Base-by-base conservation (phyloP, 2,113 vertebrate genomes). In the Heterocephalus glaber region DNA sequence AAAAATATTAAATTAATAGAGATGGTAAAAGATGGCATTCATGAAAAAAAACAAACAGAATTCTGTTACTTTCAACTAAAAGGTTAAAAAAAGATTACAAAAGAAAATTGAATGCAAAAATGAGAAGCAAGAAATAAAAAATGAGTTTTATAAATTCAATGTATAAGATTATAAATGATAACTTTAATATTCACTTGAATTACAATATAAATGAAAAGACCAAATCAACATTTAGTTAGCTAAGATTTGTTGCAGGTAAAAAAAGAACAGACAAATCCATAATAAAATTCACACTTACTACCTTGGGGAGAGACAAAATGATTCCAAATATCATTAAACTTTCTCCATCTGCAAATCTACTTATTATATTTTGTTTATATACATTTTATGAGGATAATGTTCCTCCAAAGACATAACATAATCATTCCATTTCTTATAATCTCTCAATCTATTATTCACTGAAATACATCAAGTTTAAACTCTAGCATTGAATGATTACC, bases 101-200 rank as follows among this genome's bases (percentile, higher is more conserved):
- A 72, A 95, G 65, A 86, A 92, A 81, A 93, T 60, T 60, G 38
- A 84, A 7, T 54, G 22, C 19, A 70, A 70, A 94, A 90, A 24
- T 87, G 4, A 86, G n/a, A 88, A 65, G n/a, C 82, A 49, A 49
- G 22, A 76, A 82, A 89, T 87, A 82, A 7, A 81, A 91, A 74
- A 72, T 72, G 16, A 86, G 80, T 92, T 70, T 60, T 4, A n/a
- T 82, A 91, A 91, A 94, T 90, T 89, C 49, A 76, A 68, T 92
- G 58, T 54, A 63, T 74, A 61, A 82, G 24, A 86, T 93, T 96
- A 61, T 70, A 95, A 91, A 49, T 83, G 14, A 93, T 33, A 91
- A 80, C 26, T 83, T 86, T 86, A 90, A 83, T 96, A 89, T 93
- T 96, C 95, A 93, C 16, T 11, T 77, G 30, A 93, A 95, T 96